Conservation (phyloP, 1,140 invertebrate genomes). For the Drosophila subobscura region DNA sequence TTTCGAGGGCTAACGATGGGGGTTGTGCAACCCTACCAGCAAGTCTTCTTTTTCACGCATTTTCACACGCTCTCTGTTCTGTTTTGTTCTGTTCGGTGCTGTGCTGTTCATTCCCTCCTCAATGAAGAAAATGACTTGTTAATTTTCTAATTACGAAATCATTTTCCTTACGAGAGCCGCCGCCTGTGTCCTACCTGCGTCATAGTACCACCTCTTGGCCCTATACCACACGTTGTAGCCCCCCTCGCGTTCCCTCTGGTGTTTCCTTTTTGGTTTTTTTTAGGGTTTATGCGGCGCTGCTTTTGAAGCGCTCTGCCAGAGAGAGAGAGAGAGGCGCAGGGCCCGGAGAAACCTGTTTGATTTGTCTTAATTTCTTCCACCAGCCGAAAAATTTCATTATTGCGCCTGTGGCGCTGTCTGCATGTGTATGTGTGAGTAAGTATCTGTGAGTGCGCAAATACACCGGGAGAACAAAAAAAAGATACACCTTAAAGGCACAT, state of each 20-base stretch:
- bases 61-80: conserved; percentile 34
- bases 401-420: conserved; percentile 25
- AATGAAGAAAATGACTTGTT: conserved; percentile 67
- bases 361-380: conserved; percentile 76
- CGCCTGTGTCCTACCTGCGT: conserved; percentile 36
- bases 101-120: conserved; percentile 5
- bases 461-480: conserved; percentile 6
- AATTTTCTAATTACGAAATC: conserved; percentile 75
- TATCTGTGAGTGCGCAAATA: background rate
- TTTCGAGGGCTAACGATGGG: background rate
- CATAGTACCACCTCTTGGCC: conserved; percentile 2
- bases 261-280: conserved; percentile 5
- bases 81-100: background rate
- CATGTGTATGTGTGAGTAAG: background rate
- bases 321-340: background rate
- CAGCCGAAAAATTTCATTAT: conserved; percentile 39
- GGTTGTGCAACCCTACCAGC: too few species aligned
- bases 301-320: conserved; percentile 45
- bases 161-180: conserved; percentile 31
- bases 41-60: conserved; percentile 29
- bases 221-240: too few species aligned
- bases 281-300: conserved; percentile 18
- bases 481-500: too few species aligned
- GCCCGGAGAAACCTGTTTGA: conserved; percentile 66
- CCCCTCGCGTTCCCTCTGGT: background rate